Evolutionary conservation across 2,888 invertebrate species (phyloP), one percentile per base, ranked within the genome.

Genomic region (Amblyjoppa proteus): DNA sequence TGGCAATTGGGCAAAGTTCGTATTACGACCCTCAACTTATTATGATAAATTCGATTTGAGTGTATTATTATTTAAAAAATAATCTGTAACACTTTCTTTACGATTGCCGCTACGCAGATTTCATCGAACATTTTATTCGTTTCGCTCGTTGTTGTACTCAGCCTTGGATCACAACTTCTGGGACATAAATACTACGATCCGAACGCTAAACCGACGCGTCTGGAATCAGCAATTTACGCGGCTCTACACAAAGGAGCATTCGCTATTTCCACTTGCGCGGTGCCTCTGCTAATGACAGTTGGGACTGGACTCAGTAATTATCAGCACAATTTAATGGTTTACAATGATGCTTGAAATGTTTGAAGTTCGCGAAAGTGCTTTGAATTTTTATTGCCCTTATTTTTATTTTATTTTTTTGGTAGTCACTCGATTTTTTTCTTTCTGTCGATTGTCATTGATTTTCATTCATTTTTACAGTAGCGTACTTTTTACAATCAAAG

Each of bases 231-330:
- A 3, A 81, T 91, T 56, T 92, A 92, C 77, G 91, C 91, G 0
- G 87, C 89, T 81, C 77, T 91, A 1, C 91, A 91, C 75, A 87
- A 90, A 38, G 88, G 85, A 25, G 81, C 84, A 9, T 92, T 91
- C 75, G 89, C 91, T 5, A 56, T 90, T 0, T 87, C 90, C n/a
- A 81, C 87, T 16, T 89, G 90, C 69, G 88, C 89, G 3, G 69
- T 89, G 25, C 69, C 90, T 6, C 56, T 91, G 38, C 82, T 92
- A 2, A 66, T 92, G 20, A 90, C 91, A 2, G 82, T 92, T 49
- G 91, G 92, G 56, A 89, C 90, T 80, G 92, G 91, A 41, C 88
- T 92, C 81, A 89, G 92, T 92, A 87, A 88, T 85, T 56, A 7
- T 25, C 9, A 9, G 9, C 1, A 0, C 56, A 25, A 56, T 56